phyloP scores from a whole-genome alignment of 2,113 vertebrate species.

The Myotis yumanensis region DNA sequence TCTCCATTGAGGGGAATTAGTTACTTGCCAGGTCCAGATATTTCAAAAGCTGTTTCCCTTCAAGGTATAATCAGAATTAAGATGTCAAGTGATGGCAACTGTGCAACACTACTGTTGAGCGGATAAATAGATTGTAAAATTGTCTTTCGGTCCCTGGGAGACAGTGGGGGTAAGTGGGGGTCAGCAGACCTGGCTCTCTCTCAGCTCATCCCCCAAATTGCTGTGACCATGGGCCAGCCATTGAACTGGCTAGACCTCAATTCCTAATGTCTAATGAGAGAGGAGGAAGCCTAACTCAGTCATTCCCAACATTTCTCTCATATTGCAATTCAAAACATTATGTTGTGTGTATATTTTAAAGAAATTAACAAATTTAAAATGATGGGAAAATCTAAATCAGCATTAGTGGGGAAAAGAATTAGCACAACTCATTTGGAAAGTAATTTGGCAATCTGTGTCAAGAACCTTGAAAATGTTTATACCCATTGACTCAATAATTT shows the following conservation, averaged over 20 bases:
- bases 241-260: no score
- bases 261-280: neutral
- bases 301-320: conserved; percentile 17
- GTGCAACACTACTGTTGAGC: neutral
- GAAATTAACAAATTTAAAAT: conserved; percentile 60
- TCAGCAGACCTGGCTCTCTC: neutral
- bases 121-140: neutral
- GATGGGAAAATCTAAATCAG: conserved; percentile 50
- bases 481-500: conserved; percentile 22
- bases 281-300: neutral
- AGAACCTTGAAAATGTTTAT: conserved; percentile 46
- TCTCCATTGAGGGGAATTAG: neutral
- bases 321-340: conserved; percentile 34
- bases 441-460: conserved; percentile 66
- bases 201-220: neutral
- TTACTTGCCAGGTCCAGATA: conserved; percentile 7
- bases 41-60: conserved; percentile 60
- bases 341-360: conserved; percentile 32
- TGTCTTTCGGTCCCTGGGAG: neutral
- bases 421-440: conserved; percentile 65
- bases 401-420: conserved; percentile 37
- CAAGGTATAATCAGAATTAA: conserved; percentile 63
- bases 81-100: conserved; percentile 39
- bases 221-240: neutral
- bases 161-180: neutral